Conservation (phyloP, 2,888 invertebrate genomes). For the Drosophila gaucha region DNA sequence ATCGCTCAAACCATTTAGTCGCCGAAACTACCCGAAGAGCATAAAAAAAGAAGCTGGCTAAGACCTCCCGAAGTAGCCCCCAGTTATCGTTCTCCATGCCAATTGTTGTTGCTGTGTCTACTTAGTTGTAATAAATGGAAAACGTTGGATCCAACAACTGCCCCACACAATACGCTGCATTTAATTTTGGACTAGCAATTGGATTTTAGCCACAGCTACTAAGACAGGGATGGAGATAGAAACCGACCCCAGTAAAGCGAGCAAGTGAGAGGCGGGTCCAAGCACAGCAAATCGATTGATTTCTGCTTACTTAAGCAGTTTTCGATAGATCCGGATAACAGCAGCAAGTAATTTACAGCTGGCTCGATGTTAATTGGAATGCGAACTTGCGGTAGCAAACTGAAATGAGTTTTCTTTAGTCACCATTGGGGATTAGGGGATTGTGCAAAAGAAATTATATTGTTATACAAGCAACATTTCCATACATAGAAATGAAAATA, state of each 20-base stretch:
- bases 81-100: neutral
- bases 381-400: neutral
- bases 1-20: constrained; percentile 82
- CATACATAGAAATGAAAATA: no score
- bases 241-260: neutral
- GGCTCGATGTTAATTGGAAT: constrained; percentile 11
- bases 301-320: constrained; percentile 74
- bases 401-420: constrained; percentile 24
- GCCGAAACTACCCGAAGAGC: constrained; percentile 64
- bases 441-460: neutral
- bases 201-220: constrained; percentile 65
- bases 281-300: constrained; percentile 68
- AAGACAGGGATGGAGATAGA: constrained; percentile 20
- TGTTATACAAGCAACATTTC: neutral
- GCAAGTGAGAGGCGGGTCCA: neutral
- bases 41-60: constrained; percentile 36
- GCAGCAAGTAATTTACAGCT: constrained; percentile 67
- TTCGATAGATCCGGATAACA: constrained; percentile 38
- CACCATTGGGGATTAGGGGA: neutral
- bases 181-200: constrained; percentile 67
- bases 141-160: constrained; percentile 44
- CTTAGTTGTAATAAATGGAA: constrained; percentile 76
- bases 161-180: constrained; percentile 62
- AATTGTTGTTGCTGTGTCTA: constrained; percentile 68
- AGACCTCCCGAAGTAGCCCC: constrained; percentile 32